phyloP scores from a whole-genome alignment of 2,113 vertebrate genomes.

The Protobothrops flavoviridis region DNA sequence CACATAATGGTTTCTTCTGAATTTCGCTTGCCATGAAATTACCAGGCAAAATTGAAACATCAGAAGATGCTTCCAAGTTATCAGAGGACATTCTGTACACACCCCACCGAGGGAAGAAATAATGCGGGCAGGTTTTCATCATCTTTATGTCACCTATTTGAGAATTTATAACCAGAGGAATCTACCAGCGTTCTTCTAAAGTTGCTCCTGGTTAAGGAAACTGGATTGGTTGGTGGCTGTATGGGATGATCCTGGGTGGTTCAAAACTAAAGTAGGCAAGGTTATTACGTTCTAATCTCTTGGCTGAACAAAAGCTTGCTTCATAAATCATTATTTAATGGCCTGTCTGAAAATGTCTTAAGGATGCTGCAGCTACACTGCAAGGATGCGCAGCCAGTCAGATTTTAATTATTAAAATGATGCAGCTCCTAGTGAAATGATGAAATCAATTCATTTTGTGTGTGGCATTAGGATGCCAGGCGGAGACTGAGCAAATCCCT shows the following conservation, averaged over 20 bases:
- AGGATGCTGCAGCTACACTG: constrained; percentile 54
- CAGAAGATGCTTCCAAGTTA: not conserved
- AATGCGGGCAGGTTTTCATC: not conserved
- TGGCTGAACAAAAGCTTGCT: constrained; percentile 67
- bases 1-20: not conserved
- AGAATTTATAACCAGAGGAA: not conserved
- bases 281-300: constrained; percentile 74
- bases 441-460: constrained; percentile 46
- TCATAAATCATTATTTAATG: constrained; percentile 75
- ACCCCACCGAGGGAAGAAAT: not conserved
- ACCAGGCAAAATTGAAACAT: not conserved
- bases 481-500: not conserved
- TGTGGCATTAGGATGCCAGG: constrained; percentile 36
- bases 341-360: constrained; percentile 67
- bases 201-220: not conserved
- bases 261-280: constrained; percentile 54
- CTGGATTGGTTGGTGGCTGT: not conserved
- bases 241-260: constrained; percentile 36
- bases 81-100: not conserved
- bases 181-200: not conserved
- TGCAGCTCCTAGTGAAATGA: constrained; percentile 42
- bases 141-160: not conserved
- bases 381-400: constrained; percentile 40
- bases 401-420: constrained; percentile 65
- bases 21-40: not conserved